Conservation (phyloP, 2,113 vertebrate genomes). For the Perccottus glenii region DNA sequence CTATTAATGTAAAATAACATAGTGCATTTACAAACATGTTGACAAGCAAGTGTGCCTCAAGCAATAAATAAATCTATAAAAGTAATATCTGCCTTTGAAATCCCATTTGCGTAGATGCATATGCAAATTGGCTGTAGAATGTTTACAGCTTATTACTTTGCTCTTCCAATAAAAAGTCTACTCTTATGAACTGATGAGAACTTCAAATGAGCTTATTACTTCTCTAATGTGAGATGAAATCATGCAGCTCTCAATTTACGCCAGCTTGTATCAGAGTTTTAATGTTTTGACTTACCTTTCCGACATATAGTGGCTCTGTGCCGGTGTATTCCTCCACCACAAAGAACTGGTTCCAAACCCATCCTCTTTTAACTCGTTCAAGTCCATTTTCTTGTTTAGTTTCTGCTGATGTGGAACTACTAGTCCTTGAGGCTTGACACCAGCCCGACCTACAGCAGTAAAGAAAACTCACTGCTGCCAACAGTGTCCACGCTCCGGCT, state of each 20-base stretch:
- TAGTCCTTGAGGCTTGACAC: constrained; percentile 77
- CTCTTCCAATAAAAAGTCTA: constrained; percentile 3
- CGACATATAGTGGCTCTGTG: constrained; percentile 95
- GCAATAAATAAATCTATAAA: constrained; percentile 5
- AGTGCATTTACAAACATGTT: constrained; percentile 4
- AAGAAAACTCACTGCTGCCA: constrained; percentile 65
- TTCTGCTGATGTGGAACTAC: constrained; percentile 38
- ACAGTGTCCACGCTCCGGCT: constrained; percentile 53
- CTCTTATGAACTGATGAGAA: constrained; percentile 8
- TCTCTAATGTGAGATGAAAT: neutral
- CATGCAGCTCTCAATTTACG: neutral
- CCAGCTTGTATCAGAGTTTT: neutral
- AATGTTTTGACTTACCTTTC: constrained; percentile 88
- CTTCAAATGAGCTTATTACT: constrained; percentile 13
- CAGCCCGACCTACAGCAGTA: constrained; percentile 61
- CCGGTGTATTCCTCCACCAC: constrained; percentile 99
- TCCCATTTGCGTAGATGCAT: neutral
- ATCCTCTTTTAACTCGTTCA: constrained; percentile 94
- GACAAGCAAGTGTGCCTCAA: neutral
- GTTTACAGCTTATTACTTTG: constrained; percentile 13
- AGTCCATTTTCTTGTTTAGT: constrained; percentile 63
- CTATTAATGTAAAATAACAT: neutral
- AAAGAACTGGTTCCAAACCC: constrained; percentile 99
- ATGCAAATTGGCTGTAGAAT: constrained; percentile 2
- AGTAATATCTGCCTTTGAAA: constrained; percentile 6